These are phyloP conservation scores for Steinernema scapterisci DNA, from an alignment of 2,888 invertebrate genomes.

Conservation along the genomic window DNA sequence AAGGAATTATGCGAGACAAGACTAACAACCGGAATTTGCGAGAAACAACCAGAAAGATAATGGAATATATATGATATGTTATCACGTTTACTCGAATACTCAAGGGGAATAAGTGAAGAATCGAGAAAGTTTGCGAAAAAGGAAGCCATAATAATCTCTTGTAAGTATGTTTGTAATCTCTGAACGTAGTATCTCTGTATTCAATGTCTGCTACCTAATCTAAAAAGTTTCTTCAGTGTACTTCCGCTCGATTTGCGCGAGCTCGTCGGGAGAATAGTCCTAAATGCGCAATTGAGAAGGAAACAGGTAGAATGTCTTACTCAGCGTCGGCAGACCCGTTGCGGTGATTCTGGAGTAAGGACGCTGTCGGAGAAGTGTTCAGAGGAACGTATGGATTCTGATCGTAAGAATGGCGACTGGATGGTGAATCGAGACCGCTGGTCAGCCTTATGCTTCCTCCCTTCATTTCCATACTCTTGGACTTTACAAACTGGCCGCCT, in stretches of 20 bases:
- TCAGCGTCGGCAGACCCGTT: background rate
- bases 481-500: background rate
- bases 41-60: background rate
- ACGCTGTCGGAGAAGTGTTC: background rate
- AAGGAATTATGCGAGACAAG: background rate
- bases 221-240: background rate
- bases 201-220: slow-evolving; percentile 20
- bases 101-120: background rate
- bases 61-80: slow-evolving; percentile 4
- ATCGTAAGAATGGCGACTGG: background rate
- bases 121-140: background rate
- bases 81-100: no score
- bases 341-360: slow-evolving; percentile 13
- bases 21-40: background rate
- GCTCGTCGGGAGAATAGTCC: slow-evolving; percentile 14
- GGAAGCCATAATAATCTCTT: background rate
- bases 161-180: background rate
- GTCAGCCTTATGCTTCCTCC: background rate
- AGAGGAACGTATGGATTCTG: background rate
- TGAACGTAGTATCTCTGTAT: background rate
- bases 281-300: background rate
- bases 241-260: slow-evolving; percentile 8
- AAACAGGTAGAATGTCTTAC: background rate
- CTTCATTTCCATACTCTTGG: background rate
- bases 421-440: background rate